These are phyloP conservation scores for Athripsodes cinereus DNA, from an alignment of 2,888 invertebrate species.

Conservation along the genomic window DNA sequence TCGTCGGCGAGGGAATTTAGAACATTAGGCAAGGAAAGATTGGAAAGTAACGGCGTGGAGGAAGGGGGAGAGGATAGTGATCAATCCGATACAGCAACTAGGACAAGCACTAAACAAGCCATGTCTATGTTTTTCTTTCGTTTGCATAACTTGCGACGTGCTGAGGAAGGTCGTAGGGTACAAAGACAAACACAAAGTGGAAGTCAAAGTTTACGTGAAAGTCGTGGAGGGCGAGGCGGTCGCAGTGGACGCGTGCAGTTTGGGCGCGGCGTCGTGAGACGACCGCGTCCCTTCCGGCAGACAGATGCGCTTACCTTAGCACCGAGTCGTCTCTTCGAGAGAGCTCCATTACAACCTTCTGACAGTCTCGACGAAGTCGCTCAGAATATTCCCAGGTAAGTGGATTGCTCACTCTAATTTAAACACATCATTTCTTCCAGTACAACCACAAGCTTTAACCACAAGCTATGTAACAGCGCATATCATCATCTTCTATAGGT, in stretches of 20 bases:
- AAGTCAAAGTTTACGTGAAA: constrained; percentile 25
- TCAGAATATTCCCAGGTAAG: constrained; percentile 85
- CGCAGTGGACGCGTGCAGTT: constrained; percentile 32
- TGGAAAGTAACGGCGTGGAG: constrained; percentile 18
- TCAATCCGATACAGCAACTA: neutral
- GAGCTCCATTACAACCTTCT: constrained; percentile 75
- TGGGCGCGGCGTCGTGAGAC: neutral
- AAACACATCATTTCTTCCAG: too few relatives aligned
- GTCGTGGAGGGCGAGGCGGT: constrained; percentile 30
- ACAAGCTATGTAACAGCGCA: too few relatives aligned
- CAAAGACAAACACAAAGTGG: constrained; percentile 39
- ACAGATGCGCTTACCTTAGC: constrained; percentile 60
- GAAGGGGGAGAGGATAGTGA: neutral
- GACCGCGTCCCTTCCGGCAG: constrained; percentile 9
- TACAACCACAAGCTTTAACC: too few relatives aligned
- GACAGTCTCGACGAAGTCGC: constrained; percentile 91
- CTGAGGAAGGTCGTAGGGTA: constrained; percentile 70
- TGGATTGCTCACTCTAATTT: too few relatives aligned
- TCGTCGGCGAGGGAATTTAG: constrained; percentile 10
- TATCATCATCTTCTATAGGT: too few relatives aligned
- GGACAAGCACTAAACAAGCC: constrained; percentile 44
- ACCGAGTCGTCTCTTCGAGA: constrained; percentile 78
- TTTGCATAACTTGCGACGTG: constrained; percentile 82
- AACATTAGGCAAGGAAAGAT: constrained; percentile 6
- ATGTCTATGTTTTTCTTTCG: constrained; percentile 97